These are phyloP conservation scores for Xerus rutilus DNA, from an alignment of 2,797 vertebrate genomes.

Conservation along the genomic window DNA sequence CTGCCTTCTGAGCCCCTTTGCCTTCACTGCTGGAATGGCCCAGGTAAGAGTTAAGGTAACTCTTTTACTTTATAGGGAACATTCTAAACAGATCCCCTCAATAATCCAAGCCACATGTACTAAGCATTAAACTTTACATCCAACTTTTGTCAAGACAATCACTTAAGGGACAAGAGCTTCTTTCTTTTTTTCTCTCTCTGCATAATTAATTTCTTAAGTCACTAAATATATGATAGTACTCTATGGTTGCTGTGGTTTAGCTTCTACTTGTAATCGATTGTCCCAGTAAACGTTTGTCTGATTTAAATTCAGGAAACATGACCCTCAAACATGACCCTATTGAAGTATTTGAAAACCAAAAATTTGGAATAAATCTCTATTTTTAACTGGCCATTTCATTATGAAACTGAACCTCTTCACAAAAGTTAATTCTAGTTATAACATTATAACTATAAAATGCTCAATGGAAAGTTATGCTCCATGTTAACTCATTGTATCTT, in stretches of 20 bases:
- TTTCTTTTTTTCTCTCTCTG: background rate
- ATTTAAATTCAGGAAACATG: background rate
- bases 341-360: background rate
- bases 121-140: background rate
- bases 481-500: background rate
- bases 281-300: background rate
- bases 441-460: background rate
- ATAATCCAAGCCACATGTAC: background rate
- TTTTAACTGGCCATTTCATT: background rate
- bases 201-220: background rate
- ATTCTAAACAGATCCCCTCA: background rate
- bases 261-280: background rate
- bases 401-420: background rate
- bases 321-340: background rate
- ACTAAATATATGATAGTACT: background rate
- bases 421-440: background rate
- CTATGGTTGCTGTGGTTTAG: background rate
- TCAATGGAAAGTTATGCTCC: background rate
- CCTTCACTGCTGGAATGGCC: conserved; percentile 76
- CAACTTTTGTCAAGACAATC: background rate
- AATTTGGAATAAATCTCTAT: conserved; percentile 2
- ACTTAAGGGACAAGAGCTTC: background rate
- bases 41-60: conserved; percentile 67
- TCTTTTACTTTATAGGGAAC: background rate
- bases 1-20: conserved; percentile 78